Percentiles rank a stretch among this genome's conserved stretches.
These are phyloP conservation scores for Myiagra hebetior DNA, from an alignment of 2,113 vertebrate species.

Conservation along the genomic window DNA sequence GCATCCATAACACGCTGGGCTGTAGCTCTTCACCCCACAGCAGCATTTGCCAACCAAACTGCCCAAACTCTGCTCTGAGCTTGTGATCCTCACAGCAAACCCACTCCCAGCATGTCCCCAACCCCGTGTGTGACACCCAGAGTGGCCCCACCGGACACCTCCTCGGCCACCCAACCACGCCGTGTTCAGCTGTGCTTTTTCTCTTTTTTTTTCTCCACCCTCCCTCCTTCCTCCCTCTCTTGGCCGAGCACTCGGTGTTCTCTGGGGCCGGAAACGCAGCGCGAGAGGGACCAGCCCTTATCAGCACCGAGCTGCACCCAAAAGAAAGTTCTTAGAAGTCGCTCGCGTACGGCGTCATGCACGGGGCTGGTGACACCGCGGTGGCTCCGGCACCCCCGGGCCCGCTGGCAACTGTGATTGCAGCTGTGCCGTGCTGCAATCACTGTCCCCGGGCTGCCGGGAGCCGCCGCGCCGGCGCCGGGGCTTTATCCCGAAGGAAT, in stretches of 20 bases:
- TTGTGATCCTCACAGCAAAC: fast-evolving
- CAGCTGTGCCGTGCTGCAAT: not conserved
- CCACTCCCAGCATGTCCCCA: not conserved
- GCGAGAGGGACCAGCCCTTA: slow-evolving; percentile 3
- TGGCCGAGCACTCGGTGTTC: not conserved
- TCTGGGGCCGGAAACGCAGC: slow-evolving; percentile 24
- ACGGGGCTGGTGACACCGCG: not conserved
- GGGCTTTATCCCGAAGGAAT: not conserved
- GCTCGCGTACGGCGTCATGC: not conserved
- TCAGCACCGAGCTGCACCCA: not conserved
- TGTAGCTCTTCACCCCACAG: too few species aligned
- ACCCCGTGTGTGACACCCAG: fast-evolving
- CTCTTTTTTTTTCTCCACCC: not conserved
- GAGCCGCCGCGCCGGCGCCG: fast-evolving
- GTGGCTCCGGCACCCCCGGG: not conserved
- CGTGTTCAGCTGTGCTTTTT: fast-evolving
- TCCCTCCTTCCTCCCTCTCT: not conserved
- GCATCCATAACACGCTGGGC: fast-evolving
- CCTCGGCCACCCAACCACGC: not conserved
- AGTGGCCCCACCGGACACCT: not conserved
- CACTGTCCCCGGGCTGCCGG: not conserved
- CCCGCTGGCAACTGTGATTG: not conserved
- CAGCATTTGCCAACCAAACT: not conserved
- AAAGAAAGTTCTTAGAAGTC: slow-evolving; percentile 58
- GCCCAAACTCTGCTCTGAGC: not conserved